Conservation (phyloP, 2,113 vertebrate genomes). For the Leucosticte australis region DNA sequence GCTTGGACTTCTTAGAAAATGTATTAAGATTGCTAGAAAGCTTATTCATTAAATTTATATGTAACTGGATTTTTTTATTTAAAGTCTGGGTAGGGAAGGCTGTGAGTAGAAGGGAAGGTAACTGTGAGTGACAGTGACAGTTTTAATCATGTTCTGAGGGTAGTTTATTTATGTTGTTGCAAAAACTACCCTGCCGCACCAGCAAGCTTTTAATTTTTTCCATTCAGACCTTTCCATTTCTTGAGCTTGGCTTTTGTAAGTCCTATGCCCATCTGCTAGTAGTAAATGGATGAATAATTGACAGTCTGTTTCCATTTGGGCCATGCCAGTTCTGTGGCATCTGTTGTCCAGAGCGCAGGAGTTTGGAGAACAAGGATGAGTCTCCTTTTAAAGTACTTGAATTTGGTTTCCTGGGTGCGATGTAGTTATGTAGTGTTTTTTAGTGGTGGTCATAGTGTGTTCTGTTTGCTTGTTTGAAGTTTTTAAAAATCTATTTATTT, state of each 20-base stretch:
- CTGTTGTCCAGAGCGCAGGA: constrained; percentile 52
- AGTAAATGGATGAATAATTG: constrained; percentile 69
- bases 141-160: constrained; percentile 25
- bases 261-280: constrained; percentile 67
- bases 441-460: not conserved
- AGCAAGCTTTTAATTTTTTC: constrained; percentile 58
- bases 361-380: constrained; percentile 7
- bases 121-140: not conserved
- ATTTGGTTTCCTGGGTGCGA: not conserved
- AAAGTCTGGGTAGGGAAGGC: not conserved
- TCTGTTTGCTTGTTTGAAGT: not conserved
- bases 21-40: not conserved
- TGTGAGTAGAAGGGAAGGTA: not conserved
- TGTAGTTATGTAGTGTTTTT: not conserved
- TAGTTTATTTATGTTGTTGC: constrained; percentile 40
- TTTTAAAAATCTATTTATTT: not conserved
- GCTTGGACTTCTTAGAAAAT: not conserved
- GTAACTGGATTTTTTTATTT: not conserved
- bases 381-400: constrained; percentile 56
- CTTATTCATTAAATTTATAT: not conserved
- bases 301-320: constrained; percentile 32
- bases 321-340: constrained; percentile 59
- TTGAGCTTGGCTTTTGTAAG: constrained; percentile 67
- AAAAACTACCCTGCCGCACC: constrained; percentile 1
- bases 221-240: constrained; percentile 51